Conservation (phyloP, 2,888 invertebrate species). For the Gymnosoma rotundatum region DNA sequence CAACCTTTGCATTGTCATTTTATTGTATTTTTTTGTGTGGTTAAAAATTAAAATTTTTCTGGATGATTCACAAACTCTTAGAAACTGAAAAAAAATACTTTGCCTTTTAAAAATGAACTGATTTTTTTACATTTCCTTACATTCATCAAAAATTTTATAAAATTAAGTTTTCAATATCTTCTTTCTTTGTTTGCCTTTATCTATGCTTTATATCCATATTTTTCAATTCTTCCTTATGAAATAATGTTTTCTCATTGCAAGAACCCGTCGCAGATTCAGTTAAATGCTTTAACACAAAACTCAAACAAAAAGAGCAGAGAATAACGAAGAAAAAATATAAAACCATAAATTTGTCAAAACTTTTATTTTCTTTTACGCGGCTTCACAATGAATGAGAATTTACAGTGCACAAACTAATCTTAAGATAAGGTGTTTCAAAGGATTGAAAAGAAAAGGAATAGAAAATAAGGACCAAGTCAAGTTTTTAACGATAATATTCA, state of each 20-base stretch:
- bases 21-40: too few relatives aligned
- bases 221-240: not conserved
- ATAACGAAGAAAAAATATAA: conserved; percentile 47
- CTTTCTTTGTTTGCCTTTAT: not conserved
- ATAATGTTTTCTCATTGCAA: not conserved
- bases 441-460: not conserved
- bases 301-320: conserved; percentile 2
- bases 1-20: too few relatives aligned
- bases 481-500: not conserved
- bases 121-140: not conserved
- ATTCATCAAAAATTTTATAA: too few relatives aligned
- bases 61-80: too few relatives aligned
- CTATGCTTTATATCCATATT: not conserved
- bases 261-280: not conserved
- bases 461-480: not conserved
- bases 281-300: conserved; percentile 10
- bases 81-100: too few relatives aligned
- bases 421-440: conserved; percentile 21
- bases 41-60: too few relatives aligned
- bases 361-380: conserved; percentile 50
- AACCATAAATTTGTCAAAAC: conserved; percentile 66
- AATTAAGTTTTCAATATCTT: not conserved
- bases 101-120: not conserved
- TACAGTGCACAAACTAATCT: conserved; percentile 1
- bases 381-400: conserved; percentile 16